These are phyloP conservation scores for Elephas maximus DNA, from an alignment of 2,113 vertebrate genomes.

Conservation along the genomic window DNA sequence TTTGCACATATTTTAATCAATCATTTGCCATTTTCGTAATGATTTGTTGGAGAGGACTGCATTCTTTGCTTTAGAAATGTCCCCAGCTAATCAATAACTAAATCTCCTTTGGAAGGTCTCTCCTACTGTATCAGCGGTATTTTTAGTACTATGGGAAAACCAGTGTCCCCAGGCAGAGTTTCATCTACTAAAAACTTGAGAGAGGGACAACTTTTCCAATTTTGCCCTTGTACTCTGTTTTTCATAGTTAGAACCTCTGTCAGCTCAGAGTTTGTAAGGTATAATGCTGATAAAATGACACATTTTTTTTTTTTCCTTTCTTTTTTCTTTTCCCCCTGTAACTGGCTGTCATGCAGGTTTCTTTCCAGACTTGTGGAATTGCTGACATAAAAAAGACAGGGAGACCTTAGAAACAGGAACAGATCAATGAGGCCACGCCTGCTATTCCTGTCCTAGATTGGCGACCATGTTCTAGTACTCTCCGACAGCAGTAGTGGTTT, in stretches of 20 bases:
- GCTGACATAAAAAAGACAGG: conserved; percentile 44
- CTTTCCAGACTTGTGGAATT: not conserved
- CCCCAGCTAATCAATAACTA: not conserved
- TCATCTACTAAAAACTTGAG: not conserved
- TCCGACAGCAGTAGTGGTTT: too few relatives aligned
- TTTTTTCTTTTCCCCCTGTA: not conserved
- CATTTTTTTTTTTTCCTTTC: not conserved
- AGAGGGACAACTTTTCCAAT: not conserved
- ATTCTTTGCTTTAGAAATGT: not conserved
- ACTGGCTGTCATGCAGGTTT: not conserved
- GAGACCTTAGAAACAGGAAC: not conserved
- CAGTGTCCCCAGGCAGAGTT: not conserved
- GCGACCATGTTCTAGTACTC: not conserved
- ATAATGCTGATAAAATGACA: conserved; percentile 12
- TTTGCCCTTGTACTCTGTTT: not conserved
- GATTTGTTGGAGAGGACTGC: not conserved
- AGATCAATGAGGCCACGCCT: not conserved
- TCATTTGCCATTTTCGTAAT: not conserved
- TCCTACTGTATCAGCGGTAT: not conserved
- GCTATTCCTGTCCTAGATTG: too few relatives aligned
- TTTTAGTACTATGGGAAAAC: not conserved
- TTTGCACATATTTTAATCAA: not conserved
- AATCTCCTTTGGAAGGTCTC: not conserved
- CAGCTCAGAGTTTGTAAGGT: not conserved
- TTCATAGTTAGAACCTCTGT: not conserved